Conservation (phyloP, 2,888 invertebrate genomes). For the Lithodes maja region DNA sequence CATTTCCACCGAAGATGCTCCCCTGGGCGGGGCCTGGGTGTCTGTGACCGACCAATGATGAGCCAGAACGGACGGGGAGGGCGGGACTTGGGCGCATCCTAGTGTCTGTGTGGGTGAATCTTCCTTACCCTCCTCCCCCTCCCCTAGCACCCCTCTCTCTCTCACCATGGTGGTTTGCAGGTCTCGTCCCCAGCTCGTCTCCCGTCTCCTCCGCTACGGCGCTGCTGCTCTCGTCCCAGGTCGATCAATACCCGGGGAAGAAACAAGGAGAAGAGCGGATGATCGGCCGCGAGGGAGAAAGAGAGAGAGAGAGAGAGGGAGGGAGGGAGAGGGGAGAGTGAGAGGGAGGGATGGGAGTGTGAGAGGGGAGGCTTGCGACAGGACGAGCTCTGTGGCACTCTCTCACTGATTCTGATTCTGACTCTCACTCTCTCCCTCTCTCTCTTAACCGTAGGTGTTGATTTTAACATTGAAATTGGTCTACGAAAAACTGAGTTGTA, state of each 20-base stretch:
- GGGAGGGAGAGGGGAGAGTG: constrained; percentile 5
- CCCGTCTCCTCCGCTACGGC: not conserved
- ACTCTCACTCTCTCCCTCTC: not conserved
- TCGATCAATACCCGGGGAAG: constrained; percentile 50
- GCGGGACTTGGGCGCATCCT: constrained; percentile 46
- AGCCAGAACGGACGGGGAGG: not conserved
- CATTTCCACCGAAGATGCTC: constrained; percentile 31
- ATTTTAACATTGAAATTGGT: too few species aligned
- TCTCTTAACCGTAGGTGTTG: not conserved
- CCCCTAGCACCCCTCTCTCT: too few species aligned
- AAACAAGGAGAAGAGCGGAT: constrained; percentile 57
- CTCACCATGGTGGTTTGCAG: constrained; percentile 21
- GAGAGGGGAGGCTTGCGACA: not conserved
- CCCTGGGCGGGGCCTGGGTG: constrained; percentile 18
- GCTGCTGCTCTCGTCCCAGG: constrained; percentile 38
- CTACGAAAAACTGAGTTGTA: too few species aligned
- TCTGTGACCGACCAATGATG: constrained; percentile 9
- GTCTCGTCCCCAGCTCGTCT: constrained; percentile 41
- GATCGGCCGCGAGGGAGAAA: not conserved
- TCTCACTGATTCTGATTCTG: not conserved
- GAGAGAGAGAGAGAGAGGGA: constrained; percentile 28
- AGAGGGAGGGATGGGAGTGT: not conserved
- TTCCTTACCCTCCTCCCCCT: not conserved
- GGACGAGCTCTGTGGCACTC: not conserved
- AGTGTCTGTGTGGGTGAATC: constrained; percentile 56